Evolutionary conservation across 1,140 invertebrate genomes (phyloP), one percentile per base, ranked within the genome.

Genomic region (Bombus vancouverensis): DNA sequence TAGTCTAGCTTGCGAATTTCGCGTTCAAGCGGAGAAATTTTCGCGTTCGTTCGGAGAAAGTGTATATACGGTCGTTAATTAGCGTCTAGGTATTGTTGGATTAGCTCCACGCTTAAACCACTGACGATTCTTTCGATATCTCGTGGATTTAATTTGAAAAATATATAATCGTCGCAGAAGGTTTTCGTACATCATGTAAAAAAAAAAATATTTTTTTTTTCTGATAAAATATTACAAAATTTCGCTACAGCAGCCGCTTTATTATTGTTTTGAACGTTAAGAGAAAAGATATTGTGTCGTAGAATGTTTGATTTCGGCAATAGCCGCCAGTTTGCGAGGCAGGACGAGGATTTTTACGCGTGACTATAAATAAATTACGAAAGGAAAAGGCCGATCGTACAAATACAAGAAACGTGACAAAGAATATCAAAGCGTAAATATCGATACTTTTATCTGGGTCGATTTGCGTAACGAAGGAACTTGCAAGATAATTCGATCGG

Each of bases 11-110:
- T 28, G 34, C 12, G 18, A 6, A 12, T 28, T 9, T 42, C 70
- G 22, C 34, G 68, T n/a, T 47, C 15, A 18, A 39, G 4, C 22
- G 44, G 78, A 53, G 78, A 81, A 81, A 81, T 81, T 71, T 53
- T 47, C n/a, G 57, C 22, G 42, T 53, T 22, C 15, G 65, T 25
- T 39, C 66, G 78, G 78, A 57, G 78, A 81, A 81, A 81, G 78
- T 81, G 34, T 3, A 4, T 28, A 22, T 18, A 2, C 6, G n/a
- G 3, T 73, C 28, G 66, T 37, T 81, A 81, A 81, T 72, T 72
- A 72, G 5, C 66, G 34, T n/a, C 34, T 32, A 1, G 25, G 9
- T 9, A 53, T 18, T 13, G 25, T 80, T 4, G 66, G 39, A 70
- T 68, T 25, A n/a, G 42, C 32, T 74, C 9, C 32, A 6, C 2